phyloP scores from a whole-genome alignment of 2,113 vertebrate species.

The Hydrolagus affinis region DNA sequence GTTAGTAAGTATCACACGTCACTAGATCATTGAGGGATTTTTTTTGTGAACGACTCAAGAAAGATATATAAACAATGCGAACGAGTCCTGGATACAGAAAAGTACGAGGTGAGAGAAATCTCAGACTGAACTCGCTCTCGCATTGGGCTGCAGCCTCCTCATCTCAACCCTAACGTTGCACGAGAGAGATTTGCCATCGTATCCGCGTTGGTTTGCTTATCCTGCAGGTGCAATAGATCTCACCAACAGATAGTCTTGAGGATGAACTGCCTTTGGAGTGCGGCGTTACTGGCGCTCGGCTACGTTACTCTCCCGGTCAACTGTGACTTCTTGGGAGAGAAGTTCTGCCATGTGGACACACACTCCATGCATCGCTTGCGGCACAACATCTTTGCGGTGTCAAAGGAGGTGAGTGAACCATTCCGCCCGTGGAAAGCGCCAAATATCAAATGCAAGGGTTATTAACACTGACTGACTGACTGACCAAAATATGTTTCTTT shows the following conservation, averaged over 20 bases:
- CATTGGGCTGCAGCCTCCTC: neutral
- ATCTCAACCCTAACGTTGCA: neutral
- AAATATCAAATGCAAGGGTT: no score
- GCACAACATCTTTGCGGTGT: neutral
- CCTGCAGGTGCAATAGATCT: neutral
- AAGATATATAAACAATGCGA: constrained; percentile 26
- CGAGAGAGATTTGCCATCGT: no score
- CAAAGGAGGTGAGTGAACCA: neutral
- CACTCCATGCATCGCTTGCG: neutral
- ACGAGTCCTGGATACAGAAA: neutral
- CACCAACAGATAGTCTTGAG: neutral
- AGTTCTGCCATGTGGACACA: neutral
- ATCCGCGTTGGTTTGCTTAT: neutral
- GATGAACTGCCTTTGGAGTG: neutral
- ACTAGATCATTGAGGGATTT: constrained; percentile 5
- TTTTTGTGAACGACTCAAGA: neutral
- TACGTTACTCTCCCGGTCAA: neutral
- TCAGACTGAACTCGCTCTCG: no score
- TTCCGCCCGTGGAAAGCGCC: no score
- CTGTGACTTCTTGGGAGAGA: no score
- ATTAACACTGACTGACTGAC: no score
- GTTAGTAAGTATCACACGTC: neutral
- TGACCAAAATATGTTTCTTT: no score
- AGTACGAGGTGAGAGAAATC: neutral
- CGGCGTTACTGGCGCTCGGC: neutral